Conservation (phyloP, 2,113 vertebrate genomes). For the Leptobrachium ailaonicum region DNA sequence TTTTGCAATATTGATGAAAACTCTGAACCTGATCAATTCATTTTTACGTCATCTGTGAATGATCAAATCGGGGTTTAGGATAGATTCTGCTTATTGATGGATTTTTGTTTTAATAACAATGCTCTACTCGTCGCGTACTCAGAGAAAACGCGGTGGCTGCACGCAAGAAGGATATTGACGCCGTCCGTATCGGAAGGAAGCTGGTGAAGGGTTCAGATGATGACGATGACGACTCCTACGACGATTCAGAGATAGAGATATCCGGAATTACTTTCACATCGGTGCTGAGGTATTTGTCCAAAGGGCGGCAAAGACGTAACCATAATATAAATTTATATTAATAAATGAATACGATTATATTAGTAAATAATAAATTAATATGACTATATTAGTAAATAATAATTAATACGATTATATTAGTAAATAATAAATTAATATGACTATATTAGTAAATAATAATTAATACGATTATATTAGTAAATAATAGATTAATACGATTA, state of each 20-base stretch:
- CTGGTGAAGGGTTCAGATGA: constrained; percentile 70
- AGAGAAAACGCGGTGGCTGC: neutral
- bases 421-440: too few relatives aligned
- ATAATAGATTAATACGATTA: neutral
- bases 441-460: too few relatives aligned
- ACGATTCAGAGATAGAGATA: constrained; percentile 77
- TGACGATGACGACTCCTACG: constrained; percentile 74
- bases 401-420: too few relatives aligned
- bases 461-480: too few relatives aligned
- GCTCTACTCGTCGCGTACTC: neutral
- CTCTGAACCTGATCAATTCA: too few relatives aligned
- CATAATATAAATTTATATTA: neutral
- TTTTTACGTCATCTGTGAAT: too few relatives aligned
- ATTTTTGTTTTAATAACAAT: neutral
- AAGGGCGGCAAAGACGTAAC: too few relatives aligned
- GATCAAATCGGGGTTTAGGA: too few relatives aligned
- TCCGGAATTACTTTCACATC: constrained; percentile 74
- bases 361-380: neutral
- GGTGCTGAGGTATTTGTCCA: constrained; percentile 75
- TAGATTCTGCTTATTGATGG: too few relatives aligned
- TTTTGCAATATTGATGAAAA: too few relatives aligned
- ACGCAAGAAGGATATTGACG: constrained; percentile 67
- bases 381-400: too few relatives aligned
- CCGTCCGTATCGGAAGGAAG: constrained; percentile 70
- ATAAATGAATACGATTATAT: neutral